phyloP scores from a whole-genome alignment of 2,113 vertebrate species.

The Cinclus cinclus region DNA sequence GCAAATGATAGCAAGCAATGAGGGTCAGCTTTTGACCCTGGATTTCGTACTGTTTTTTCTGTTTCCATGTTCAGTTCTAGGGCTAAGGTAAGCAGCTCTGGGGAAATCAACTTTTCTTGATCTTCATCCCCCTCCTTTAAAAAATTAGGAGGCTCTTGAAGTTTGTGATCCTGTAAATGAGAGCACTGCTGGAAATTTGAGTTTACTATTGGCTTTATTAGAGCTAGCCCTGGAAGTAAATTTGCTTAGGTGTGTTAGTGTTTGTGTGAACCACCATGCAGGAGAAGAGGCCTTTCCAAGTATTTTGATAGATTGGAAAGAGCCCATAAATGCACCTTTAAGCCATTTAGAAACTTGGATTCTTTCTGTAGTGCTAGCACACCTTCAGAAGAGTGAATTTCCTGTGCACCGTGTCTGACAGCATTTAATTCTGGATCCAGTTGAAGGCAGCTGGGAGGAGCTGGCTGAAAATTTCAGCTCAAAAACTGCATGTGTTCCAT shows the following conservation, averaged over 20 bases:
- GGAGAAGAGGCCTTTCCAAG: not conserved
- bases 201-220: not conserved
- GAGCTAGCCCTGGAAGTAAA: not conserved
- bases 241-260: not conserved
- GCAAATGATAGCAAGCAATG: not conserved
- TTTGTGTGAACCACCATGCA: not conserved
- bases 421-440: not conserved
- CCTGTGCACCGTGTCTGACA: fast-evolving
- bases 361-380: not conserved
- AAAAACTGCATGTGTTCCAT: not conserved
- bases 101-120: not conserved
- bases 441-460: not conserved
- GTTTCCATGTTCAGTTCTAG: not conserved
- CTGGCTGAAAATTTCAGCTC: not conserved
- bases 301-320: not conserved
- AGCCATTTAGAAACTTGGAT: not conserved
- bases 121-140: not conserved
- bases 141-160: constrained; percentile 17
- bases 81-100: not conserved
- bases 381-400: not conserved
- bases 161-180: not conserved
- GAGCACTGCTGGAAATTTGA: not conserved
- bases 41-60: not conserved
- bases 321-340: not conserved
- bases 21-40: not conserved